These are phyloP conservation scores for Pygmarrhopalites habei DNA, from an alignment of 1,140 invertebrate species.

Conservation along the genomic window DNA sequence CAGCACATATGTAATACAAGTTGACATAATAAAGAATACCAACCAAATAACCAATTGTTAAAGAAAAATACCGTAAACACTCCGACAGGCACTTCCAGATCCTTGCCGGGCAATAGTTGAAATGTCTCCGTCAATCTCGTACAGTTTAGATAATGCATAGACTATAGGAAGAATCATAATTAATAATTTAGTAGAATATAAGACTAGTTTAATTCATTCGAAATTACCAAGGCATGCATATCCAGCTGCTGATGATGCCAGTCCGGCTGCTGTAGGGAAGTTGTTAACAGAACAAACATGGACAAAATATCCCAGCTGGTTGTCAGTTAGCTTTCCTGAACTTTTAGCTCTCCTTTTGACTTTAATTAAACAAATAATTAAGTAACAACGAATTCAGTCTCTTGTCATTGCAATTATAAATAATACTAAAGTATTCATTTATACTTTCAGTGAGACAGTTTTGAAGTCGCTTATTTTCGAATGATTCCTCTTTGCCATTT, in stretches of 20 bases:
- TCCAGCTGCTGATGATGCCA: conserved; percentile 96
- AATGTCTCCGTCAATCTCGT: conserved; percentile 70
- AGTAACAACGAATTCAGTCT: too few species aligned
- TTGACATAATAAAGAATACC: too few species aligned
- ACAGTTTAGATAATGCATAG: conserved; percentile 66
- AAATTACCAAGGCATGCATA: conserved; percentile 74
- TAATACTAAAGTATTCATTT: too few species aligned
- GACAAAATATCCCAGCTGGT: conserved; percentile 58
- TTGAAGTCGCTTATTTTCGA: conserved; percentile 63
- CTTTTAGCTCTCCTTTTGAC: conserved; percentile 41
- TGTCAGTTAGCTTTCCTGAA: conserved; percentile 45
- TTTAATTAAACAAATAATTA: too few species aligned
- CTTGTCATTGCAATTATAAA: too few species aligned
- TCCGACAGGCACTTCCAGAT: conserved; percentile 90
- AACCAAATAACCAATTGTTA: too few species aligned
- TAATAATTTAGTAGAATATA: too few species aligned
- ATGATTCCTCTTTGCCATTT: conserved; percentile 70
- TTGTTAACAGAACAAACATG: conserved; percentile 92
- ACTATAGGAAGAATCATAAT: too few species aligned
- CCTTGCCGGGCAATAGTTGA: conserved; percentile 75
- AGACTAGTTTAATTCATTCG: background rate
- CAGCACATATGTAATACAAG: too few species aligned
- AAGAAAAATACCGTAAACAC: conserved; percentile 68
- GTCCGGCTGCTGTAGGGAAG: conserved; percentile 95
- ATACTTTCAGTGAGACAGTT: conserved; percentile 73